A percentile compares a stretch with the other conserved stretches of the same genome.
These are phyloP conservation scores for Lacerta bilineata DNA, from an alignment of 2,797 vertebrate species.

Conservation along the genomic window DNA sequence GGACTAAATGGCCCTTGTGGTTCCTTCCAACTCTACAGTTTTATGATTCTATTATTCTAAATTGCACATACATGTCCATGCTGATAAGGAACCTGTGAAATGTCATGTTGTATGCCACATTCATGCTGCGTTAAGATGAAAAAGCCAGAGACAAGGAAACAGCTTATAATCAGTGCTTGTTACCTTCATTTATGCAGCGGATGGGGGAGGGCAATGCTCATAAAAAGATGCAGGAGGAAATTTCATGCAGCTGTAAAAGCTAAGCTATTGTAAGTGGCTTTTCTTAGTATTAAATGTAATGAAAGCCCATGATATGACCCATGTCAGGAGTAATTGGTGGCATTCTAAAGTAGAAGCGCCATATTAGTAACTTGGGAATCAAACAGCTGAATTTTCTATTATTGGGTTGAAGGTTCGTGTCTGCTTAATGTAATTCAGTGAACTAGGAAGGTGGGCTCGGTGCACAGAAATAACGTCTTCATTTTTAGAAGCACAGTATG, in stretches of 20 bases:
- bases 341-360: slow-evolving; percentile 21
- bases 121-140: slow-evolving; percentile 37
- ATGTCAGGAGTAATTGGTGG: background rate
- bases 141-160: slow-evolving; percentile 41
- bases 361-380: slow-evolving; percentile 25
- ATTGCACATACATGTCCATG: background rate
- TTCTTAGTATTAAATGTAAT: slow-evolving; percentile 47
- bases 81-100: slow-evolving; percentile 43
- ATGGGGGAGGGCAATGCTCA: background rate
- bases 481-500: background rate
- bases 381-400: slow-evolving; percentile 45
- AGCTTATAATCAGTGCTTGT: slow-evolving; percentile 45
- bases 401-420: slow-evolving; percentile 25
- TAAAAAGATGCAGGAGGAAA: slow-evolving; percentile 7
- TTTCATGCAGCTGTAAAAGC: slow-evolving; percentile 41
- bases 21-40: too few species aligned
- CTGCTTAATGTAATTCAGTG: slow-evolving; percentile 2
- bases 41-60: background rate
- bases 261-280: slow-evolving; percentile 37
- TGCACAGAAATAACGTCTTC: background rate
- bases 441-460: background rate
- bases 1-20: too few species aligned
- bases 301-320: slow-evolving; percentile 42
- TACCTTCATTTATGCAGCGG: slow-evolving; percentile 44
- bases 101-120: slow-evolving; percentile 31